phyloP scores from a whole-genome alignment of 2,797 vertebrate species.

The Macroramphosus scolopax region DNA sequence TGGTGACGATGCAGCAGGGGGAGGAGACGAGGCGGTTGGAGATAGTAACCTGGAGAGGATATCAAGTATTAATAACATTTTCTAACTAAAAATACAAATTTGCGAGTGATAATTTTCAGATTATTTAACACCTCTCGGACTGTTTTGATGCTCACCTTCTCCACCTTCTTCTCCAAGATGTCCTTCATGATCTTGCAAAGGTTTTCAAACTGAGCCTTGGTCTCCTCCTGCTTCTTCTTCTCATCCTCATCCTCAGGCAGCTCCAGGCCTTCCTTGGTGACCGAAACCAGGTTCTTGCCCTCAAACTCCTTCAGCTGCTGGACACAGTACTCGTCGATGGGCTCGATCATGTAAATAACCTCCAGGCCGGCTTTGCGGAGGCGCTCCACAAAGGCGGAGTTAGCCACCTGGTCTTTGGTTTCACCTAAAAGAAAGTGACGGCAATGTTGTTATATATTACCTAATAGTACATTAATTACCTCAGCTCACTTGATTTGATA shows the following conservation, averaged over 20 bases:
- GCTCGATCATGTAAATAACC: constrained; percentile 98
- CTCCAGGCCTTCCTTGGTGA: constrained; percentile 93
- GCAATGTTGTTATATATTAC: neutral
- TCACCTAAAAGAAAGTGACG: constrained; percentile 78
- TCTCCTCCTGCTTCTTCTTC: constrained; percentile 92
- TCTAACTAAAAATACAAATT: neutral
- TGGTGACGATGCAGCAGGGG: constrained; percentile 94
- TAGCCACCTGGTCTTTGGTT: constrained; percentile 96
- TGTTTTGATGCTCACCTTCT: constrained; percentile 81
- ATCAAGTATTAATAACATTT: neutral
- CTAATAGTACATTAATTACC: neutral
- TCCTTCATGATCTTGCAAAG: constrained; percentile 97
- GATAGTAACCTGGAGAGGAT: constrained; percentile 83
- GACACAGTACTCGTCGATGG: constrained; percentile 96
- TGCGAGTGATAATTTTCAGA: too few relatives aligned
- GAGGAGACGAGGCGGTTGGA: constrained; percentile 92
- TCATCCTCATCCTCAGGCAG: constrained; percentile 94
- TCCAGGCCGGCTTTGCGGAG: constrained; percentile 92
- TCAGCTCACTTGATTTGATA: too few relatives aligned
- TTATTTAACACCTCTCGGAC: neutral
- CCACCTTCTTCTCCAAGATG: constrained; percentile 94
- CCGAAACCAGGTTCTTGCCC: constrained; percentile 91
- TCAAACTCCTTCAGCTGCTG: constrained; percentile 96
- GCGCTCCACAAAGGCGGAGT: constrained; percentile 94
- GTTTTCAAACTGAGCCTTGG: constrained; percentile 88